Base-by-base conservation (phyloP, 2,888 invertebrate species). In the Magallana nippona region DNA sequence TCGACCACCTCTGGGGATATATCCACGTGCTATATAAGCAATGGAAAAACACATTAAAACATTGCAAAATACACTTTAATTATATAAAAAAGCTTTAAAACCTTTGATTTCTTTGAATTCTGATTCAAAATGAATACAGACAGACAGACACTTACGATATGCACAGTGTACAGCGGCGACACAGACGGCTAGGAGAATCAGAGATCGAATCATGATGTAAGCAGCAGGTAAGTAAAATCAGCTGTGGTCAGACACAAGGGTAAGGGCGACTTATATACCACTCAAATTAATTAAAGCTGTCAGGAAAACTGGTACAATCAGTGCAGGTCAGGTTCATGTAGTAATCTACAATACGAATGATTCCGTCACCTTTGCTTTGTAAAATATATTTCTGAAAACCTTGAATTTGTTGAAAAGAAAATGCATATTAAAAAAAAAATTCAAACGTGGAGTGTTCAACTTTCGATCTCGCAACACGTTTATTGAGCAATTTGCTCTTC, bases 131-230 rank as follows among this genome's bases (percentile, higher is more conserved):
- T n/a, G 17, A n/a, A 60, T 3, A 0, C 44, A 44, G 0, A 44
- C 44, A 60, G 17, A 60, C n/a, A 60, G 1, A n/a, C 3, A 60
- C 60, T 60, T 60, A 60, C 60, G 60, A 10, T 60, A 60, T 60
- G 60, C 60, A n/a, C 60, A 60, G n/a, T 60, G 17, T 60, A n/a
- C 60, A 8, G n/a, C 60, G n/a, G 60, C 60, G 60, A n/a, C 60
- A 60, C 15, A 60, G 1, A 60, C 60, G n/a, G n/a, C n/a, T n/a
- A 60, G n/a, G n/a, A 60, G 8, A 60, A 60, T 5, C n/a, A 60
- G n/a, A n/a, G 17, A 17, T n/a, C 60, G 60, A 17, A 60, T 60
- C 60, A 60, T 60, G 60, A 60, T 17, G 44, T 44, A 44, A 3
- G 0, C 44, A 44, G 44, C 44, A 44, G 17, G n/a, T 60, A n/a